Percentiles rank a stretch among this genome's conserved stretches.
phyloP scores from a whole-genome alignment of 2,888 invertebrate species.

The Lochmaea capreae region DNA sequence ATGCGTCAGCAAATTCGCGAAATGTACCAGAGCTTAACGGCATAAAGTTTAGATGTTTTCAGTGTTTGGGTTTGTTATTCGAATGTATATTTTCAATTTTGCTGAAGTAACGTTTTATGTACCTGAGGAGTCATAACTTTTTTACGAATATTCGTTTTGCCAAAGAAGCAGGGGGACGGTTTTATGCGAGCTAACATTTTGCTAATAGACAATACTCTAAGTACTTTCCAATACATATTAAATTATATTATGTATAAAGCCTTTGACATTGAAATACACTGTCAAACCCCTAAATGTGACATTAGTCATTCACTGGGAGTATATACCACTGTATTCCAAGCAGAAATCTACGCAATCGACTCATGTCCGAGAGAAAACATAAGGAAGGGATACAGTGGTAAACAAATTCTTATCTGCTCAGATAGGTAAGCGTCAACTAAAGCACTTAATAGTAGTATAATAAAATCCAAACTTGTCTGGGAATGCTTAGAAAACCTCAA shows the following conservation, averaged over 20 bases:
- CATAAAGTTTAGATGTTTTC: constrained; percentile 36
- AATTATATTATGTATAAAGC: not conserved
- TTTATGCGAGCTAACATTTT: constrained; percentile 24
- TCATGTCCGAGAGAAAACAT: too few relatives aligned
- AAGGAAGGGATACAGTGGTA: too few relatives aligned
- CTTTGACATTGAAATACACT: too few relatives aligned
- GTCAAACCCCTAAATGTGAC: too few relatives aligned
- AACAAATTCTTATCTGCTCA: too few relatives aligned
- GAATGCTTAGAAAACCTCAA: too few relatives aligned
- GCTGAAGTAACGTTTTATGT: constrained; percentile 28
- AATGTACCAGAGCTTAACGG: constrained; percentile 34
- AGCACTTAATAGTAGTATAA: too few relatives aligned
- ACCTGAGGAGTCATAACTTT: constrained; percentile 26
- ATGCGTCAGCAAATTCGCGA: constrained; percentile 36
- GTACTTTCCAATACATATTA: not conserved
- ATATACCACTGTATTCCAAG: too few relatives aligned
- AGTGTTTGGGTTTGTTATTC: constrained; percentile 27
- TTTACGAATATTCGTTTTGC: constrained; percentile 17
- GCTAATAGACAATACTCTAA: constrained; percentile 9
- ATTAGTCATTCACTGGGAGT: too few relatives aligned
- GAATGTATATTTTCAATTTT: constrained; percentile 34
- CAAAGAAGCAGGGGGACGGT: not conserved
- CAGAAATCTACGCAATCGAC: too few relatives aligned
- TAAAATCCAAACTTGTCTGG: too few relatives aligned
- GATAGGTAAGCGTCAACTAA: too few relatives aligned